Evolutionary conservation across 2,113 vertebrate species (phyloP), one percentile per base, ranked within the genome.

Genomic region (Passerina amoena): DNA sequence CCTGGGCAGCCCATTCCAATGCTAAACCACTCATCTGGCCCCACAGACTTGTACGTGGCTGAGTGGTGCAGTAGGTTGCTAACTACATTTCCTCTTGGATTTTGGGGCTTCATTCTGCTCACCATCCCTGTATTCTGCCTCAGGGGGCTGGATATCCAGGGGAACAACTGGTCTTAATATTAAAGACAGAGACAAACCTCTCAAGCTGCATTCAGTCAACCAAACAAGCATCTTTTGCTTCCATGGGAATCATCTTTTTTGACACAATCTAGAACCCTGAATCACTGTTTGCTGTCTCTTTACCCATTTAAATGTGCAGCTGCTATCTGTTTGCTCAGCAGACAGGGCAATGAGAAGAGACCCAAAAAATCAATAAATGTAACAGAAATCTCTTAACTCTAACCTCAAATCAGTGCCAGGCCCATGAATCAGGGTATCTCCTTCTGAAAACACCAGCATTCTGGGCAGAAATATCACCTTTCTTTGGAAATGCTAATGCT

Each of bases 201-300:
- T 81, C 79, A 72, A 28, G 88, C 10, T 1, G 7, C 15, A 51
- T 48, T 19, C 20, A 40, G 33, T 48, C 24, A 94, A 31, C 15
- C n/a, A 84, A 92, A 47, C 22, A 54, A 80, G 42, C 57, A 77
- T 69, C 73, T 51, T 84, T 84, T 86, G 40, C 63, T 88, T 90
- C 68, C n/a, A 86, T 27, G 57, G 48, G 68, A 94, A 95, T 59
- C 27, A 94, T 78, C 47, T 78, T 88, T 51, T 47, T 82, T 31
- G 66, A 63, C 61, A 69, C 63, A 66, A 70, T 53, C 76, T 83
- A 94, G 96, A 93, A 93, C 78, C 65, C 50, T 42, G 53, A 96
- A 84, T 93, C 86, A 87, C 50, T 86, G 50, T 89, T 88, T 94
- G 77, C 82, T 54, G 69, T 68, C 59, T 83, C 23, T 33, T 37